Conservation (phyloP, 2,888 invertebrate species). For the Polydrusus pterygomalis region DNA sequence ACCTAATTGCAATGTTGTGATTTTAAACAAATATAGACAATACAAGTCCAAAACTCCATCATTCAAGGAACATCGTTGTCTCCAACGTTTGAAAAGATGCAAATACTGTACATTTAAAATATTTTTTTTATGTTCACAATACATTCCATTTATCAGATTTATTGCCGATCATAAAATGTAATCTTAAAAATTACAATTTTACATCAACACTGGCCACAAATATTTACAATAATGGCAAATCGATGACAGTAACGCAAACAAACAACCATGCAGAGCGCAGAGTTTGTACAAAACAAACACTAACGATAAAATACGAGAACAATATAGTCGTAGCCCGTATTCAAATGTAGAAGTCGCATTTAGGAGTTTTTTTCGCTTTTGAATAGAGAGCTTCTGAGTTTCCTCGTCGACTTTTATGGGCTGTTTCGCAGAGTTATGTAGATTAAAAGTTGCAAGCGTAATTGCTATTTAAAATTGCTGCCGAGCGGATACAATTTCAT, state of each 20-base stretch:
- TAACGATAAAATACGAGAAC: constrained; percentile 50
- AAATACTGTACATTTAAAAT: neutral
- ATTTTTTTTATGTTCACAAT: neutral
- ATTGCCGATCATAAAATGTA: neutral
- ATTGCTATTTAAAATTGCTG: constrained; percentile 68
- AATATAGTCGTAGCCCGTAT: constrained; percentile 57
- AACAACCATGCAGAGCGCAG: constrained; percentile 47
- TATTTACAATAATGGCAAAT: constrained; percentile 53
- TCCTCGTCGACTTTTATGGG: constrained; percentile 68
- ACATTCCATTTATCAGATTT: constrained; percentile 3
- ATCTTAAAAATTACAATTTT: constrained; percentile 37
- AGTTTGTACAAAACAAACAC: constrained; percentile 54
- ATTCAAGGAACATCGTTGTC: too few relatives aligned
- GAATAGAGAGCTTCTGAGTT: constrained; percentile 68
- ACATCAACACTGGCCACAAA: constrained; percentile 50
- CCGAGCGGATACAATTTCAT: constrained; percentile 63
- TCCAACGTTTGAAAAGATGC: too few relatives aligned
- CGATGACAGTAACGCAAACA: constrained; percentile 54
- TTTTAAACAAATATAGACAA: too few relatives aligned
- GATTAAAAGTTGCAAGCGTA: constrained; percentile 70
- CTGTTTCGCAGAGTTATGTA: constrained; percentile 67
- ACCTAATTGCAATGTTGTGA: too few relatives aligned
- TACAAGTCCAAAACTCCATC: too few relatives aligned
- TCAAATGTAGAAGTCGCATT: constrained; percentile 66
- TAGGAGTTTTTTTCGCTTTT: constrained; percentile 63